These are phyloP conservation scores for Montipora efflorescens DNA, from an alignment of 64 coral and sea anemone species.

Conservation along the genomic window DNA sequence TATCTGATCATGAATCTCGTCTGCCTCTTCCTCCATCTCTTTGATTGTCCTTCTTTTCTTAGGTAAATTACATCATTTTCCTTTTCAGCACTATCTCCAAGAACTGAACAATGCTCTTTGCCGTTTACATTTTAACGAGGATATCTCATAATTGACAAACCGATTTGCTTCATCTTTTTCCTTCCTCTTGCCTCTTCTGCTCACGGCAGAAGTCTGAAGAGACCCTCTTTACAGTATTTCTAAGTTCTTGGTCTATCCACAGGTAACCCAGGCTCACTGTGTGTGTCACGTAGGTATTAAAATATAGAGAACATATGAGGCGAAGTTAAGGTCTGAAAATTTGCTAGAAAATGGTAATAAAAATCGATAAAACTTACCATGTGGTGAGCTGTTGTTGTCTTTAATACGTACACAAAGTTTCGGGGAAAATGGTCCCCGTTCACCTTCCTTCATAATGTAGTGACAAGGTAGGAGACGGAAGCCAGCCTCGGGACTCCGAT, in stretches of 20 bases:
- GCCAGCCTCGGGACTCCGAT: no score
- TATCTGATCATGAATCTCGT: neutral
- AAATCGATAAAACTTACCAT: no score
- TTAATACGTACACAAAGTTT: no score
- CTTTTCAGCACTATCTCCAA: slow-evolving; percentile 42
- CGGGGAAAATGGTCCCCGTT: no score
- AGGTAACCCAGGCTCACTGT: no score
- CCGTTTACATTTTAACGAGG: neutral
- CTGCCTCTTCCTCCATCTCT: neutral
- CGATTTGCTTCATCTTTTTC: neutral
- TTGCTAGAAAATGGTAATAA: no score
- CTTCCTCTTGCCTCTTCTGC: neutral
- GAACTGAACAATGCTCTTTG: neutral
- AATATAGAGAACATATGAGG: no score
- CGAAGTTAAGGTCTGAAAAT: no score
- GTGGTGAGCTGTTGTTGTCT: no score
- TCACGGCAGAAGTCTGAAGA: neutral
- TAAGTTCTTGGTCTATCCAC: neutral
- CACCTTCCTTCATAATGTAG: no score
- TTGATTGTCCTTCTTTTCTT: slow-evolving; percentile 32
- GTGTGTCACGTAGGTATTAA: no score
- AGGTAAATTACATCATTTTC: slow-evolving; percentile 7
- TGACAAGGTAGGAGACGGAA: no score
- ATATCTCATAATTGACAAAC: neutral
- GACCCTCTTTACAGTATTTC: neutral